Percentiles rank a stretch among this genome's conserved stretches.
phyloP scores from a whole-genome alignment of 1,140 invertebrate species.

The Amyelois transitella region DNA sequence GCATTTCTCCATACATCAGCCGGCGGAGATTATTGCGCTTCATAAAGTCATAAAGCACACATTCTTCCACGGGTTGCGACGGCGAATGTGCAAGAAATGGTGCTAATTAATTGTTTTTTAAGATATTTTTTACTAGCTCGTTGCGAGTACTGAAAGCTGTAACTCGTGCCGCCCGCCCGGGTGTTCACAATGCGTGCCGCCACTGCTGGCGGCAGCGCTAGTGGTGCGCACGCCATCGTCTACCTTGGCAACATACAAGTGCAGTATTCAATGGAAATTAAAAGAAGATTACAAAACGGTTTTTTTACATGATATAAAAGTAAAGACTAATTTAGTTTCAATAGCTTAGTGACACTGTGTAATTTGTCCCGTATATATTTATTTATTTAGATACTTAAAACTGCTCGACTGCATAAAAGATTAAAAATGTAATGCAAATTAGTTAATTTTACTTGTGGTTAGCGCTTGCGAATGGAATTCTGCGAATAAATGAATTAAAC shows the following conservation, averaged over 20 bases:
- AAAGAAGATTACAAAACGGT: too few relatives aligned
- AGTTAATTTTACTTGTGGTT: too few relatives aligned
- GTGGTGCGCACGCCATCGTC: background rate
- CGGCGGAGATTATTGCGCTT: constrained; percentile 29
- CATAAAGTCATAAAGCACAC: constrained; percentile 40
- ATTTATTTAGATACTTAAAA: too few relatives aligned
- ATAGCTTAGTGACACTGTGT: too few relatives aligned
- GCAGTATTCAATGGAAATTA: background rate
- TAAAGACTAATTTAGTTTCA: too few relatives aligned
- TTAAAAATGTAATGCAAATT: too few relatives aligned
- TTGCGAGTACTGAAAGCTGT: constrained; percentile 31
- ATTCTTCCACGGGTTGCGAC: constrained; percentile 28
- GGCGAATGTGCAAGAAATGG: constrained; percentile 25
- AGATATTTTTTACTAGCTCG: constrained; percentile 27
- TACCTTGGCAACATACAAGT: background rate
- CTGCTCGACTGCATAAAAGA: too few relatives aligned
- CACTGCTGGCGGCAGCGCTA: background rate
- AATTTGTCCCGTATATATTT: too few relatives aligned
- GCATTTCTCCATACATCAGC: constrained; percentile 22
- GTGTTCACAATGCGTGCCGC: constrained; percentile 35
- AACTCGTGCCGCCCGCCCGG: constrained; percentile 25
- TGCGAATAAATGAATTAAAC: too few relatives aligned
- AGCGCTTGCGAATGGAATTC: too few relatives aligned
- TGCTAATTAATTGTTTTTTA: constrained; percentile 39
- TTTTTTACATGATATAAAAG: too few relatives aligned